Conservation (phyloP, 2,113 vertebrate genomes). For the Megaleporinus macrocephalus region DNA sequence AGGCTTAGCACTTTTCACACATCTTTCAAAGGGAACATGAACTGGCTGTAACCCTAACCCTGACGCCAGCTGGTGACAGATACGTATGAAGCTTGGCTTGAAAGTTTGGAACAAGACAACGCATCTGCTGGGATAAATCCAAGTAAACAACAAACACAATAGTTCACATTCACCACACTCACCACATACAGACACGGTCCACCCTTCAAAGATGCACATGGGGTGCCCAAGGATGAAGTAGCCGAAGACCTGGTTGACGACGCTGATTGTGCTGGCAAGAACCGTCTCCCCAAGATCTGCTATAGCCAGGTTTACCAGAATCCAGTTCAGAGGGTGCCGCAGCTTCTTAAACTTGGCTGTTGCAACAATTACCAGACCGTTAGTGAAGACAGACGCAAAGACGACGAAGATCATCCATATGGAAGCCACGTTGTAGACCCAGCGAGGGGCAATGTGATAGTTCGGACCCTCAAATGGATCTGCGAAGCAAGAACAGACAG, state of each 20-base stretch:
- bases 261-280: neutral
- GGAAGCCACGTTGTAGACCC: conserved; percentile 82
- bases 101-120: neutral
- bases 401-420: conserved; percentile 87
- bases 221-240: neutral
- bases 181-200: conserved; percentile 58
- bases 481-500: conserved; percentile 48
- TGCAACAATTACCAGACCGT: conserved; percentile 47
- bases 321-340: conserved; percentile 2
- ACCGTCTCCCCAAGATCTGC: neutral
- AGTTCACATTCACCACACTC: neutral
- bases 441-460: conserved; percentile 87
- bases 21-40: too few species aligned
- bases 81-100: neutral
- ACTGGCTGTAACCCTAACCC: too few species aligned
- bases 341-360: conserved; percentile 5
- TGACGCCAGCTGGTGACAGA: neutral
- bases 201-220: neutral
- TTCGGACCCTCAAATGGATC: conserved; percentile 89
- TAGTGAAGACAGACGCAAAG: conserved; percentile 79
- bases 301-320: conserved; percentile 2
- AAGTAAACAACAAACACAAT: too few species aligned
- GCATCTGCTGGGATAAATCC: neutral
- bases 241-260: neutral
- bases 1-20: too few species aligned